A percentile compares a stretch with the other conserved stretches of the same genome.
These are phyloP conservation scores for Lepus oiostolus DNA, from an alignment of 2,797 vertebrate genomes.

Conservation along the genomic window DNA sequence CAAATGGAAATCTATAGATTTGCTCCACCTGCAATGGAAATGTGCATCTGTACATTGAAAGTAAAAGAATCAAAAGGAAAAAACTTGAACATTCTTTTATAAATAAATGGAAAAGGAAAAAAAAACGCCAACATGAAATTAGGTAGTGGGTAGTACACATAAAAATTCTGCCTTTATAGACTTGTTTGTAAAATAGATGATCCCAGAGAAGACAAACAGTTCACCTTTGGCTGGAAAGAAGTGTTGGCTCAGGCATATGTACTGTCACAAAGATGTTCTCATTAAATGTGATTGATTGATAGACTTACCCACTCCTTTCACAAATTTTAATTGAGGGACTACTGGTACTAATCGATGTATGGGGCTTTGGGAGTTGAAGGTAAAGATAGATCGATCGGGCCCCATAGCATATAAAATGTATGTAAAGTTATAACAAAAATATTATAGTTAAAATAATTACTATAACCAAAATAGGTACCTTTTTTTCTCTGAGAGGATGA, in stretches of 20 bases:
- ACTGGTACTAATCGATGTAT: background rate
- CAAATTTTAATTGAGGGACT: conserved; percentile 30
- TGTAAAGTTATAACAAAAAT: conserved; percentile 6
- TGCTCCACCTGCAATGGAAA: background rate
- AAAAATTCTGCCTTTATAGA: background rate
- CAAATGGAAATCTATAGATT: background rate
- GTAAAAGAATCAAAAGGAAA: background rate
- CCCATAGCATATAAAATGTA: background rate
- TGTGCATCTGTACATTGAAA: background rate
- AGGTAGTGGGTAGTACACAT: background rate
- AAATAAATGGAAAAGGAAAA: background rate
- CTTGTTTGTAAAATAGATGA: background rate
- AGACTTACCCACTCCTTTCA: background rate
- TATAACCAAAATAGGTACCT: background rate
- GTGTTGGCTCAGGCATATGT: background rate
- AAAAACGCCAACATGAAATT: background rate
- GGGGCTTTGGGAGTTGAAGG: background rate
- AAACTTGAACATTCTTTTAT: background rate
- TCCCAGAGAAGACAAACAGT: background rate
- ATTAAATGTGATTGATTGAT: conserved; percentile 11
- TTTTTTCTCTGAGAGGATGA: conserved; percentile 44
- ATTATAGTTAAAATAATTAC: background rate
- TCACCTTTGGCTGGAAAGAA: background rate
- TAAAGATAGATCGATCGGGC: background rate
- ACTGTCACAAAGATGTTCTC: background rate